These are phyloP conservation scores for Nematolebias whitei DNA, from an alignment of 2,113 vertebrate genomes.

Conservation along the genomic window DNA sequence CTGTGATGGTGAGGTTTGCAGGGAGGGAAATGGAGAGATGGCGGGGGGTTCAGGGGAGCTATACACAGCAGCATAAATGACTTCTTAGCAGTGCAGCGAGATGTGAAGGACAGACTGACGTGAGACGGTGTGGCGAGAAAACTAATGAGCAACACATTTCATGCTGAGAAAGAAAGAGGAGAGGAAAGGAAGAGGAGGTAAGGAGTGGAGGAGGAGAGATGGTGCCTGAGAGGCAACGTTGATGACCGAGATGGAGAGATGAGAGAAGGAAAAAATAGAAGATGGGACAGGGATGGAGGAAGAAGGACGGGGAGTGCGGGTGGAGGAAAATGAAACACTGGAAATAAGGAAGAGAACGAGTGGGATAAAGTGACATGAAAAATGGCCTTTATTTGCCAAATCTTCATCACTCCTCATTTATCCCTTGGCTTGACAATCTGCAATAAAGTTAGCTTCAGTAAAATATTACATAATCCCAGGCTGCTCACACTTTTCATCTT, in stretches of 20 bases:
- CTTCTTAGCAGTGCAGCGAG: conserved; percentile 83
- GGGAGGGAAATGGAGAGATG: conserved; percentile 26
- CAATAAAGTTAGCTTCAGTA: conserved; percentile 58
- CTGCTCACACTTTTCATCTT: conserved; percentile 44
- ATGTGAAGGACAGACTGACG: conserved; percentile 85
- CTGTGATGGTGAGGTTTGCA: conserved; percentile 42
- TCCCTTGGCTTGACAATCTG: conserved; percentile 48
- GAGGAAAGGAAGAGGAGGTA: conserved; percentile 11
- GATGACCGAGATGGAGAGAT: conserved; percentile 52
- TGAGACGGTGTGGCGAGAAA: conserved; percentile 70
- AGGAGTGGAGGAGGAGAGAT: conserved; percentile 16
- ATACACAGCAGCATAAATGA: conserved; percentile 75
- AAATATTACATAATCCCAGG: conserved; percentile 51
- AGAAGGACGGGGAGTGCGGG: conserved; percentile 19
- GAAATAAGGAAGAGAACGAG: conserved; percentile 4
- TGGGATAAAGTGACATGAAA: conserved; percentile 54
- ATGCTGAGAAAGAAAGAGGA: conserved; percentile 42
- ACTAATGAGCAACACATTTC: conserved; percentile 81
- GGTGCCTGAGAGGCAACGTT: conserved; percentile 30
- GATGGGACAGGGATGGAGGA: conserved; percentile 10
- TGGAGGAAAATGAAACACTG: conserved; percentile 13
- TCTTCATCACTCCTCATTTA: conserved; percentile 55
- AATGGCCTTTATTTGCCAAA: conserved; percentile 50
- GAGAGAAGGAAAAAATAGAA: conserved; percentile 18
- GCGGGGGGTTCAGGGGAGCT: conserved; percentile 27